These are phyloP conservation scores for Baryphthengus martii DNA, from an alignment of 2,113 vertebrate genomes.

Conservation along the genomic window DNA sequence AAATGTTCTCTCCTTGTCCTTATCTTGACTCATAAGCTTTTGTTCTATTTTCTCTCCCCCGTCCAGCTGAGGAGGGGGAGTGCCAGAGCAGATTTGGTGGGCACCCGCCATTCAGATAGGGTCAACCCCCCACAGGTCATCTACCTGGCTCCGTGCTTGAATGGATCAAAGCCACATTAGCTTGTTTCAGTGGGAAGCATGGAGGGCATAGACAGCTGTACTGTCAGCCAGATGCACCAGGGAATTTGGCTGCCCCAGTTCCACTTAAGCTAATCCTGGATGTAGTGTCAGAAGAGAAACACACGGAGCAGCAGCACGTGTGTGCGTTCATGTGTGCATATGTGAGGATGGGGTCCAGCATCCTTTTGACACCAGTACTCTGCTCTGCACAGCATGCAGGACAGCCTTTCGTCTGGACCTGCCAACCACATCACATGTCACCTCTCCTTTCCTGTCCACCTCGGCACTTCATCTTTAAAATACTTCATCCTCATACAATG, in stretches of 20 bases:
- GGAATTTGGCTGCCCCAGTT: background rate
- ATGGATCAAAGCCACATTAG: background rate
- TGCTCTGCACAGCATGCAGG: background rate
- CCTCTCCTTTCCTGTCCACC: background rate
- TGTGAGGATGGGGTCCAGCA: background rate
- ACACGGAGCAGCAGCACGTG: background rate
- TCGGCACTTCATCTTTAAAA: background rate
- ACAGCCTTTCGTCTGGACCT: background rate
- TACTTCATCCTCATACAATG: accelerated
- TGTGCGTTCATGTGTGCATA: background rate
- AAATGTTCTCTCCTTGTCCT: background rate
- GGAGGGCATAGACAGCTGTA: background rate
- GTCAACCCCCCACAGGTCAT: background rate
- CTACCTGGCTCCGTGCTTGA: background rate
- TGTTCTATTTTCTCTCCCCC: background rate
- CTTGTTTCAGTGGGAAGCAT: background rate
- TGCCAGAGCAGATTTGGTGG: background rate
- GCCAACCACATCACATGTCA: background rate
- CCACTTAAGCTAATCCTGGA: background rate
- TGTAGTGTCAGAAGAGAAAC: background rate
- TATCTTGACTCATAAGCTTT: background rate
- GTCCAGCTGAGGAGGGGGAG: background rate
- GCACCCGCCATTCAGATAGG: background rate
- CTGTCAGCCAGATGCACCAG: background rate
- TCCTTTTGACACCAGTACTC: background rate